Percentiles rank a stretch among this genome's conserved stretches.
Conservation (phyloP, 2,888 invertebrate genomes). For the Dasysyrphus tricinctus region DNA sequence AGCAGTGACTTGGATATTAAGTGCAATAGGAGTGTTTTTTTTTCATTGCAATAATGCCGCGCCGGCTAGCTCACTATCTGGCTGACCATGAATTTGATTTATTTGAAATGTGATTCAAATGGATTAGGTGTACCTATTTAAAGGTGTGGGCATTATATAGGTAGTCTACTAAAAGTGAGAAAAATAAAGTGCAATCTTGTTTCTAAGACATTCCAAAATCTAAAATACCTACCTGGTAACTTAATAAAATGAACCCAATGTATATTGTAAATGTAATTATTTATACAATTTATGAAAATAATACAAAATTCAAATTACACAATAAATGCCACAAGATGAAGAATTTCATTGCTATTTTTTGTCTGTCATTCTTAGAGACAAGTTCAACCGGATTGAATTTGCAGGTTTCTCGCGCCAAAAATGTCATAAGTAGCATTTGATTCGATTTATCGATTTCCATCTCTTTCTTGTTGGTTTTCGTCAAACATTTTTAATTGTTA, state of each 20-base stretch:
- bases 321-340: constrained; percentile 2
- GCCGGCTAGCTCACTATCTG: not conserved
- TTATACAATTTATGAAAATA: not conserved
- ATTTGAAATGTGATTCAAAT: constrained; percentile 25
- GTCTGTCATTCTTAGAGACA: not conserved
- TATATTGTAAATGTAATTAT: no score
- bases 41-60: constrained; percentile 6
- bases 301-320: not conserved
- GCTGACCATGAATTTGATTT: constrained; percentile 65
- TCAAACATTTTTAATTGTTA: constrained; percentile 13
- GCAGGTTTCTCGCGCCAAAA: constrained; percentile 62
- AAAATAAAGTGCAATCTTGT: not conserved
- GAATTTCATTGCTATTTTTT: not conserved
- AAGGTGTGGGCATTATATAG: constrained; percentile 4
- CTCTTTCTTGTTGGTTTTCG: constrained; percentile 9
- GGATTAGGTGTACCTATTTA: not conserved
- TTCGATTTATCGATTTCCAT: constrained; percentile 18
- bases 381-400: constrained; percentile 29
- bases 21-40: constrained; percentile 48
- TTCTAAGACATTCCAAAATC: constrained; percentile 7
- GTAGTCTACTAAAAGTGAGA: not conserved
- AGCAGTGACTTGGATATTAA: constrained; percentile 35
- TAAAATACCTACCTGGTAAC: not conserved
- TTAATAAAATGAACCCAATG: not conserved
- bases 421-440: not conserved